Base-by-base conservation (phyloP, 2,888 invertebrate genomes). In the Eupelmus urozonus region DNA sequence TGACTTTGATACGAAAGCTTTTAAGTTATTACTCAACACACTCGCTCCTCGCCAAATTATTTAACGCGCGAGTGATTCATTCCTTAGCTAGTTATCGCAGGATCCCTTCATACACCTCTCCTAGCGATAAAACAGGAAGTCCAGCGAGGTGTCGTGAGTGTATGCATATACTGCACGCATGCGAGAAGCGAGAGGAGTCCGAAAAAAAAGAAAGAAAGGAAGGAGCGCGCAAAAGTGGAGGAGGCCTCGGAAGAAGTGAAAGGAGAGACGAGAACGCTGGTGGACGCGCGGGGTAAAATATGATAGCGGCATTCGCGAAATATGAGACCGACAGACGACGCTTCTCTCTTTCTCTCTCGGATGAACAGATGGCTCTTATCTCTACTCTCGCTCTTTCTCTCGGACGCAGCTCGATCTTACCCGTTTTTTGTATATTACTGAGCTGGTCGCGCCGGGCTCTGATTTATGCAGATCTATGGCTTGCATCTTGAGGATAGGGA, bases 231-330 rank as follows among this genome's bases (percentile, higher is more conserved):
- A 34, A 9, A 45, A 16, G 16, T 7, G 13, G 13, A 45, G 45
- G 13, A 16, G 16, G 13, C 9, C 7, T 69, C 57, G 49, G 62
- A 67, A 69, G 55, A 57, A 73, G 66, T 72, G 75, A 75, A 79
- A 66, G 71, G 57, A 66, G 62, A 80, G 75, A 78, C 59, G 75
- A 73, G 80, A 81, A 82, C 16, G 49, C 9, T 11, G 9, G 49
- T 2, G 16, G n/a, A 49, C 2, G 49, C 11, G 29, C 23, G 53
- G 49, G 49, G 59, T 88, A 87, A 88, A 88, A 87, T 87, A 88
- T 87, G 88, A 88, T 85, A 86, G 86, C 86, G 42, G 27, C 20
- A 87, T 86, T 87, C 86, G 88, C 87, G 89, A 89, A 89, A 89
- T 88, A 88, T 88, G 89, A 89, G 88, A 88, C 85, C 85, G 83